Conservation (phyloP, 2,888 invertebrate species). For the Halictus quadricinctus region DNA sequence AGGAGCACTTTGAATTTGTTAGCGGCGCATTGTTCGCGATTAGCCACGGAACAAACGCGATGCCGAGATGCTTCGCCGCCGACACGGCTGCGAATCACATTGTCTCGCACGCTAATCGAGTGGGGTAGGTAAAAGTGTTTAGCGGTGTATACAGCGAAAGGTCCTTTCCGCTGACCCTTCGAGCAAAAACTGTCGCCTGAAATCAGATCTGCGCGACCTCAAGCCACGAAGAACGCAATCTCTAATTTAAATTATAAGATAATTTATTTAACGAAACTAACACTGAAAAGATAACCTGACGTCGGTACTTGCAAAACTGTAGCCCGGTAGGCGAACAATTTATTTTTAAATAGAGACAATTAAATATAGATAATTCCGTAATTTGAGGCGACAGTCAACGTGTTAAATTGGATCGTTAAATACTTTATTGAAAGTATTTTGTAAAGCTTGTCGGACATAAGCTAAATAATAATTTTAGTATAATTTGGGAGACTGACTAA, state of each 20-base stretch:
- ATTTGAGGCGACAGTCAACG: no score
- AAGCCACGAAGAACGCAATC: neutral
- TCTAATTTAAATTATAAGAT: neutral
- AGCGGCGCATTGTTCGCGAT: conserved; percentile 44
- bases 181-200: neutral
- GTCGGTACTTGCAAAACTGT: no score
- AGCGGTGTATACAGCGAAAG: neutral
- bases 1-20: conserved; percentile 49
- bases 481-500: no score
- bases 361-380: no score
- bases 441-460: neutral
- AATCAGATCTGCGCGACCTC: neutral
- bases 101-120: neutral
- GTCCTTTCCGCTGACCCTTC: neutral
- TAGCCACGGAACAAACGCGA: conserved; percentile 22
- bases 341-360: no score
- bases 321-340: no score
- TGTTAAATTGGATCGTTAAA: no score
- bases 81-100: neutral
- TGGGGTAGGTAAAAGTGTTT: neutral
- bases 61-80: neutral
- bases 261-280: no score
- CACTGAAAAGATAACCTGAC: no score
- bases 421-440: no score
- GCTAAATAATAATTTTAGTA: no score